These are phyloP conservation scores for Gallinago undulata DNA, from an alignment of 2,113 vertebrate species.

Conservation along the genomic window DNA sequence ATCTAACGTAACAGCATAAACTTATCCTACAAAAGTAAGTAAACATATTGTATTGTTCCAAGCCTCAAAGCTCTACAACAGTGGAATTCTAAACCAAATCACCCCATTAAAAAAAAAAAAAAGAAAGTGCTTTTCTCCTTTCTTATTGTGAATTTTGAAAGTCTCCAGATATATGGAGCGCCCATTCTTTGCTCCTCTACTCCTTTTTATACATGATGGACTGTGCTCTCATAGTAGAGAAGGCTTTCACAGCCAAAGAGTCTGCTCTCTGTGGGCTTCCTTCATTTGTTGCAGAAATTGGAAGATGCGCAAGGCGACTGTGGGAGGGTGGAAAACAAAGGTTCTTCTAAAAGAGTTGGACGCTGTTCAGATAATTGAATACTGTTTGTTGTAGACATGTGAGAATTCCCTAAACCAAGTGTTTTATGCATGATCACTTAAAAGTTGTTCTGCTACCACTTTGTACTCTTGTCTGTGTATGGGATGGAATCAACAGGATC, in stretches of 20 bases:
- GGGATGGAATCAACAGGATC: not conserved
- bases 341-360: not conserved
- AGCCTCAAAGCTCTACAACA: not conserved
- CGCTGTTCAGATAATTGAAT: not conserved
- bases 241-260: not conserved
- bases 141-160: not conserved
- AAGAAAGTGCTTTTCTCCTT: not conserved
- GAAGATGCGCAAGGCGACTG: not conserved
- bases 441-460: not conserved
- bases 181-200: not conserved
- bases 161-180: not conserved
- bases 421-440: not conserved
- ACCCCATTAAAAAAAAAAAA: not conserved
- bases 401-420: not conserved
- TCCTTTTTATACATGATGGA: not conserved
- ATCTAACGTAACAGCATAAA: not conserved
- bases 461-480: not conserved
- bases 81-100: not conserved
- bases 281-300: not conserved
- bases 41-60: not conserved
- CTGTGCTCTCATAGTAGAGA: not conserved
- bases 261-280: not conserved
- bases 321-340: not conserved
- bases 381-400: not conserved
- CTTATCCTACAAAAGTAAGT: not conserved